Evolutionary conservation across 2,797 vertebrate genomes (phyloP).

Genomic region (Bradypodion ventrale): DNA sequence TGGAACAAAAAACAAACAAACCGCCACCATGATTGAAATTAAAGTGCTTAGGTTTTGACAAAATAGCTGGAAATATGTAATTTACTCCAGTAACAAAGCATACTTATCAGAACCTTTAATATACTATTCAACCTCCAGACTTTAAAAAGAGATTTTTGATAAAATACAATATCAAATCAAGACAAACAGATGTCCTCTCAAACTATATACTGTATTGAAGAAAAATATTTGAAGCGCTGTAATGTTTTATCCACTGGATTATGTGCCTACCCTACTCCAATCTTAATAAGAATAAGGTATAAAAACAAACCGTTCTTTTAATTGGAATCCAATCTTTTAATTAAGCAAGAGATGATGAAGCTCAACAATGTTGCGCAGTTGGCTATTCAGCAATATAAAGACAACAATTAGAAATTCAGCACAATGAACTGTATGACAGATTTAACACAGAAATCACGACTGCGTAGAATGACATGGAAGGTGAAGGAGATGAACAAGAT

Average conservation of each 20-base stretch:
- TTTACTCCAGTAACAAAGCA: conserved; percentile 7
- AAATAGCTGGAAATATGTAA: conserved; percentile 41
- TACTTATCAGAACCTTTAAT: neutral
- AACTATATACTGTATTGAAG: neutral
- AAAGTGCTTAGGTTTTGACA: conserved; percentile 27
- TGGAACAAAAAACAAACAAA: neutral
- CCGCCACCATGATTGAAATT: conserved; percentile 30
- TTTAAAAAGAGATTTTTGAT: neutral
- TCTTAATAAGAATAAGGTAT: neutral
- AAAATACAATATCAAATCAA: neutral
- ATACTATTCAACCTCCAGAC: neutral
- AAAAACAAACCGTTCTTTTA: neutral
- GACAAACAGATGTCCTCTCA: neutral
- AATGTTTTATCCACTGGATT: neutral
- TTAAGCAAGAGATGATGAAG: neutral
- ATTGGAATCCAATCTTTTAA: accelerated
- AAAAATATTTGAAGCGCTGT: neutral
- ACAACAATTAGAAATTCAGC: conserved; percentile 36
- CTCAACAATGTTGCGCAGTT: conserved; percentile 10
- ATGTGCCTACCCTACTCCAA: neutral
- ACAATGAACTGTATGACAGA: conserved; percentile 16
- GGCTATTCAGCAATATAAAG: conserved; percentile 22
- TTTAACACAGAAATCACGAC: conserved; percentile 31
- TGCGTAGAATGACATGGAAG: neutral
- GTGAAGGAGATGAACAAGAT: conserved; percentile 25